Evolutionary conservation across 2,797 vertebrate species (phyloP).

Genomic region (Sebastes kiyomatsui): DNA sequence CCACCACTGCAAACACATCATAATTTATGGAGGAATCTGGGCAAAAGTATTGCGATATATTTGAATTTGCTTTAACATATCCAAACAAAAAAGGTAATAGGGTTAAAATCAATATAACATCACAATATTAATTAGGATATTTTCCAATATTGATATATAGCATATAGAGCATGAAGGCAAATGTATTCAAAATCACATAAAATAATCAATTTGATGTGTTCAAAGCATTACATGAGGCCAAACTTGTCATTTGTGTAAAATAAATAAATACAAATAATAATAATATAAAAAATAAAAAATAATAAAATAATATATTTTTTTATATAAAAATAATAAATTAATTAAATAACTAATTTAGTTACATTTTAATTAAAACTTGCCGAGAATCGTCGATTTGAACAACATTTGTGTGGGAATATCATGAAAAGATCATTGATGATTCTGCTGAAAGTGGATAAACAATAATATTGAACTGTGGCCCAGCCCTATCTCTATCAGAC

Average conservation of each 20-base stretch:
- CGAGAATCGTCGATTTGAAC: neutral
- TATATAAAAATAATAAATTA: too few species aligned
- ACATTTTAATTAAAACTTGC: neutral
- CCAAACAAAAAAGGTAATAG: neutral
- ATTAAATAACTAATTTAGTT: neutral
- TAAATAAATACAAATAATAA: neutral
- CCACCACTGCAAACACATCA: neutral
- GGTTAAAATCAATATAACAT: neutral
- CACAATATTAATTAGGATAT: neutral
- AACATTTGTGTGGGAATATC: neutral
- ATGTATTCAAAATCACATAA: neutral
- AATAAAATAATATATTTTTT: too few species aligned
- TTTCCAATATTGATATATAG: neutral
- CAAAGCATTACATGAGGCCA: neutral
- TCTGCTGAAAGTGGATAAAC: conserved; percentile 21
- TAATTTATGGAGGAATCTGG: neutral
- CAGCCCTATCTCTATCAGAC: conserved; percentile 48
- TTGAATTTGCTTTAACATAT: neutral
- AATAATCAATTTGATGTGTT: neutral
- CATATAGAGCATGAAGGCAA: neutral
- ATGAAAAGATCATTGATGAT: conserved; percentile 3
- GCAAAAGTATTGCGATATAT: neutral
- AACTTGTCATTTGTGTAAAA: neutral
- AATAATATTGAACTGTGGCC: conserved; percentile 21
- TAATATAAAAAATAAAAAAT: too few species aligned